A percentile compares a stretch with the other conserved stretches of the same genome.
Evolutionary conservation across 2,888 invertebrate species (phyloP).

Genomic region (Cetonia aurata): DNA sequence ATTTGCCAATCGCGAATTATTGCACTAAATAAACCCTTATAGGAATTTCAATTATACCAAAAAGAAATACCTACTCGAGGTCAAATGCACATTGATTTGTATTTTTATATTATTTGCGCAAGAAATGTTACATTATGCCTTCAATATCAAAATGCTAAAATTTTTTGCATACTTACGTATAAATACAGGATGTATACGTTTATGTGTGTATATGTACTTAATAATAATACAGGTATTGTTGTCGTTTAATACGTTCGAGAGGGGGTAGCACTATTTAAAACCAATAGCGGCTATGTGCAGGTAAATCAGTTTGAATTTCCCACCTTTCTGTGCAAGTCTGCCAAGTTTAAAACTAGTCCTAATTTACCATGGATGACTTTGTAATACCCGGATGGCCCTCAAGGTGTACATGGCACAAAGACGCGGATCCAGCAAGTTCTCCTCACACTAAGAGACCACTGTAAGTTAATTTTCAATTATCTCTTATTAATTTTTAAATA

Average conservation of each 20-base stretch:
- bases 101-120: too few relatives aligned
- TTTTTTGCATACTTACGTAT: neutral
- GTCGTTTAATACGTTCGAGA: constrained; percentile 9
- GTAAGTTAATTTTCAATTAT: constrained; percentile 62
- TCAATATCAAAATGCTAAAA: neutral
- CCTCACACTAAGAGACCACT: constrained; percentile 67
- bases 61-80: too few relatives aligned
- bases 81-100: too few relatives aligned
- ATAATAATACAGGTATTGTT: constrained; percentile 29
- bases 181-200: constrained; percentile 8
- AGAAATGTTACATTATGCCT: too few relatives aligned
- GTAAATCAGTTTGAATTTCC: constrained; percentile 14
- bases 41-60: too few relatives aligned
- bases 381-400: constrained; percentile 66
- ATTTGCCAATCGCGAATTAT: too few relatives aligned
- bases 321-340: constrained; percentile 5
- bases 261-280: constrained; percentile 29
- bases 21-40: too few relatives aligned
- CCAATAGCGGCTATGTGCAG: neutral
- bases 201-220: neutral
- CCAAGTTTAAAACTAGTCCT: neutral
- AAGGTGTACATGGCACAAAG: constrained; percentile 71
- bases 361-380: constrained; percentile 48
- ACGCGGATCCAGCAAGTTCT: constrained; percentile 61
- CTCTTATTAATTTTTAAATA: too few relatives aligned